phyloP scores from a whole-genome alignment of 2,888 invertebrate genomes.

The Proisotoma minuta region DNA sequence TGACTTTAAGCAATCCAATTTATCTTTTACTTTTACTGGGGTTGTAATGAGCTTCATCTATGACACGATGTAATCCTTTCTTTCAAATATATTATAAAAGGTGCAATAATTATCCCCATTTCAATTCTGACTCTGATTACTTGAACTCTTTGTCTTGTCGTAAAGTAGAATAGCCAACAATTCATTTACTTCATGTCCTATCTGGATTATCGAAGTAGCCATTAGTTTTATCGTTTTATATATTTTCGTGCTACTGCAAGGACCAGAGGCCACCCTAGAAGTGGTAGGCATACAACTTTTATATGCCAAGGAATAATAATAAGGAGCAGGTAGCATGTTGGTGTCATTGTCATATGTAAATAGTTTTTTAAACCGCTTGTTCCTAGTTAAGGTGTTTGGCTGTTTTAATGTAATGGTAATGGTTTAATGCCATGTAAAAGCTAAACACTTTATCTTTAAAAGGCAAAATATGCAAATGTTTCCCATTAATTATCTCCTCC shows the following conservation, averaged over 20 bases:
- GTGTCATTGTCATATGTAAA: constrained; percentile 18
- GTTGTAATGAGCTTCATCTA: constrained; percentile 6
- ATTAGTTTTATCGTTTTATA: constrained; percentile 42
- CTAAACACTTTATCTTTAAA: too few relatives aligned
- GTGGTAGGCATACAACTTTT: too few relatives aligned
- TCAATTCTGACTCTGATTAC: constrained; percentile 7
- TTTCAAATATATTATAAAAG: not conserved
- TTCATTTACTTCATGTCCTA: constrained; percentile 11
- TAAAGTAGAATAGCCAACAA: not conserved
- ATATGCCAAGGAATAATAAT: not conserved
- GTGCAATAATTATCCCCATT: constrained; percentile 13
- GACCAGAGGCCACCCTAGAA: constrained; percentile 38
- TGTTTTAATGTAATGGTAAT: too few relatives aligned
- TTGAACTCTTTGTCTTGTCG: constrained; percentile 14
- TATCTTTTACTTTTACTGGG: constrained; percentile 1
- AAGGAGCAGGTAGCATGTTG: not conserved
- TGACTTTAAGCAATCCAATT: constrained; percentile 7
- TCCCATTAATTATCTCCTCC: constrained; percentile 10
- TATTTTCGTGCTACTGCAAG: constrained; percentile 40
- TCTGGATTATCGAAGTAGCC: constrained; percentile 24
- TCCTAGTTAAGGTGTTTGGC: not conserved
- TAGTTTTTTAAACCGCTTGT: not conserved
- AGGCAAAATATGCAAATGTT: constrained; percentile 12
- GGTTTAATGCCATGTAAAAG: too few relatives aligned
- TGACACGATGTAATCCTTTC: not conserved